Percentiles rank a stretch among this genome's conserved stretches.
phyloP scores from a whole-genome alignment of 2,797 vertebrate species.

The Sebastes steindachneri region DNA sequence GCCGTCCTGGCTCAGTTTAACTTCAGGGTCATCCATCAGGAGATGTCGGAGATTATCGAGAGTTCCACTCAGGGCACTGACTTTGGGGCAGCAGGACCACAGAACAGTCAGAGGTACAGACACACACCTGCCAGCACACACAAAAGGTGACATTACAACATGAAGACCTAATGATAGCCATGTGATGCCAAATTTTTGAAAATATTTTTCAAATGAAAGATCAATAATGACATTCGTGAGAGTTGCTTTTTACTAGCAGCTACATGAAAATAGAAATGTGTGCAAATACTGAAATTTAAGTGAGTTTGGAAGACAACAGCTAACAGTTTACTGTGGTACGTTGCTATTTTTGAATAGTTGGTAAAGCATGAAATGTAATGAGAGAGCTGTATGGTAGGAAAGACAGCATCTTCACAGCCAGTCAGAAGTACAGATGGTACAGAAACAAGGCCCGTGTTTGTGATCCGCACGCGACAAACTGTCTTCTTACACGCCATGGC shows the following conservation, averaged over 20 bases:
- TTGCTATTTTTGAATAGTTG: neutral
- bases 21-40: conserved; percentile 70
- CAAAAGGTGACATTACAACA: neutral
- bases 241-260: neutral
- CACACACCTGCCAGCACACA: conserved; percentile 56
- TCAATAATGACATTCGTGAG: neutral
- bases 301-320: neutral
- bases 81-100: conserved; percentile 82
- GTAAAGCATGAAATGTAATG: neutral
- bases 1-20: conserved; percentile 82
- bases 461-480: neutral
- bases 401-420: neutral
- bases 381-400: neutral
- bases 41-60: conserved; percentile 77
- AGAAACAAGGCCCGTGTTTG: neutral
- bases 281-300: neutral
- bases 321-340: neutral
- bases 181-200: neutral
- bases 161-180: no score
- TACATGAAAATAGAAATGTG: neutral
- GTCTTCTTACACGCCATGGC: neutral
- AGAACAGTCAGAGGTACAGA: conserved; percentile 86
- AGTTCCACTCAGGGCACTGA: conserved; percentile 83
- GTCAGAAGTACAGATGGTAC: neutral
- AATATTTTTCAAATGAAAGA: neutral